Evolutionary conservation across 2,888 invertebrate genomes (phyloP), one percentile per base, ranked within the genome.

Genomic region (Himalopsyche japonica): DNA sequence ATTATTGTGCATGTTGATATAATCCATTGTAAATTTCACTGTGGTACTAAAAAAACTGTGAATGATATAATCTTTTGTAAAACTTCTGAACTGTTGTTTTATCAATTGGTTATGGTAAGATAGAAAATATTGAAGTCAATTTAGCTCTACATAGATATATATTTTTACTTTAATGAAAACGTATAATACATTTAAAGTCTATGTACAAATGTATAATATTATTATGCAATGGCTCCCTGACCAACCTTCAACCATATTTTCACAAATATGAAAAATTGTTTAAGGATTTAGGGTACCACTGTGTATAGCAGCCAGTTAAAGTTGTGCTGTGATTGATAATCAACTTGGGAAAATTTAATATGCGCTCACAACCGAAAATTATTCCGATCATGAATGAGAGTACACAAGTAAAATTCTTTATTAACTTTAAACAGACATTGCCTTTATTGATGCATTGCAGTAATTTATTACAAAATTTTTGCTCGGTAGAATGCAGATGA

Each of bases 391-490:
- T n/a, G 37, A 77, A 43, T 34, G 37, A 77, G 32, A 77, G 37
- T 79, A 47, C 37, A 79, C 15, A 79, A 79, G 49, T 48, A 79
- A 79, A 79, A 79, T 30, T 49, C 47, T 27, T 43, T n/a, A 79
- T 49, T 43, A 85, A 85, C 83, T 83, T 81, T 85, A 83, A 85
- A 85, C 83, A 85, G 83, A 85, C 83, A 85, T 85, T 85, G 82
- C 81, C 83, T 85, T 85, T 85, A 85, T 85, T 83, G 70, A 85
- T 83, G 85, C 85, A 85, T 81, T 83, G 85, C 85, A 83, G 78
- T 82, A 78, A 85, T 78, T 43, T 47, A 76, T 84, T 81, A 81
- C 78, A 84, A 84, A 81, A 79, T 48, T 8, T 82, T 79, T 27
- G 32, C 47, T 34, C 32, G 77, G 77, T 77, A 37, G 77, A 77